These are phyloP conservation scores for Drosophila nigrodunni DNA, from an alignment of 1,140 invertebrate genomes.

Conservation along the genomic window DNA sequence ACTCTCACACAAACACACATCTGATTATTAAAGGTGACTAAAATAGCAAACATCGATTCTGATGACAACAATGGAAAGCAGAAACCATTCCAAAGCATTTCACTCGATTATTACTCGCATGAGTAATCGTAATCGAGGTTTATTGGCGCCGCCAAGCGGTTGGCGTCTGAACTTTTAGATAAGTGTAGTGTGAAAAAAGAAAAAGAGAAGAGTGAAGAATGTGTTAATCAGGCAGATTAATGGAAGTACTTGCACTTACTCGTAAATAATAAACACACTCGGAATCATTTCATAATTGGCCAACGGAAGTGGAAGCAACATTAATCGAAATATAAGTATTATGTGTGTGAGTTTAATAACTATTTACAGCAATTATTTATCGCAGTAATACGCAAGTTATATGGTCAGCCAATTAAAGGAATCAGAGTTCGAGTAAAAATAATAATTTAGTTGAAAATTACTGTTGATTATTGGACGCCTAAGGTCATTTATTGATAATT, in stretches of 20 bases:
- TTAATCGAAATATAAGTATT: conserved; percentile 3
- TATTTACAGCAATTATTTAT: conserved; percentile 14
- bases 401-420: conserved; percentile 3
- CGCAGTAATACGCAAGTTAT: background rate
- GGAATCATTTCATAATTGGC: conserved; percentile 37
- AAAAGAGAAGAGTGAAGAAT: conserved; percentile 31
- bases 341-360: background rate
- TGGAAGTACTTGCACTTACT: conserved; percentile 12
- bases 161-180: conserved; percentile 59
- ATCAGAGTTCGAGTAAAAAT: conserved; percentile 21
- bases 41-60: conserved; percentile 39
- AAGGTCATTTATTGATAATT: conserved; percentile 76
- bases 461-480: conserved; percentile 51
- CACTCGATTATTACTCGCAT: conserved; percentile 29
- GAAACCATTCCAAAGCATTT: conserved; percentile 35
- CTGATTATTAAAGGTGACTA: conserved; percentile 56
- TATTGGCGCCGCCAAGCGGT: conserved; percentile 45
- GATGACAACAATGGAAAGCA: conserved; percentile 28
- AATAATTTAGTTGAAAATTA: conserved; percentile 49
- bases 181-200: conserved; percentile 27
- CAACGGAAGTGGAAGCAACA: conserved; percentile 3
- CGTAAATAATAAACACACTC: conserved; percentile 16
- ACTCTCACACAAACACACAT: background rate
- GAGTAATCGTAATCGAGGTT: conserved; percentile 69
- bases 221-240: conserved; percentile 63